Conservation (phyloP, 2,113 vertebrate genomes). For the Melanostigma gelatinosum region DNA sequence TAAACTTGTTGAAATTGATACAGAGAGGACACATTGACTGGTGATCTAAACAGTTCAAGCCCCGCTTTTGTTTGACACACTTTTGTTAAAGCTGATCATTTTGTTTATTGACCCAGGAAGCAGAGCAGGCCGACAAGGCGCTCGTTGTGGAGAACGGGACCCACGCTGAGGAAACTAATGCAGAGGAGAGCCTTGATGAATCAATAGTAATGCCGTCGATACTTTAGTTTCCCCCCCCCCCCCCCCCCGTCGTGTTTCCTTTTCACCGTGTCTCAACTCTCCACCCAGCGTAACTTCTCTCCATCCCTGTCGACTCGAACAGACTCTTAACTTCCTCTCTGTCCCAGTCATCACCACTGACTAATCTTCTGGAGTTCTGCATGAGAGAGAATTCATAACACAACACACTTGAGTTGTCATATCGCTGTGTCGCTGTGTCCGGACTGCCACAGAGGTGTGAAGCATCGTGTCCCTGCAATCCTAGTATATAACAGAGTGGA, state of each 20-base stretch:
- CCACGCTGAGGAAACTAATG: conserved; percentile 47
- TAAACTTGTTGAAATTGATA: background rate
- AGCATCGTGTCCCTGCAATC: background rate
- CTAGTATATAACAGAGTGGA: background rate
- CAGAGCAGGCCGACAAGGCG: conserved; percentile 52
- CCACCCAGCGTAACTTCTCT: background rate
- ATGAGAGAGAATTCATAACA: conserved; percentile 41
- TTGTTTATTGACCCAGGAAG: conserved; percentile 75
- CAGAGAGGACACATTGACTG: background rate
- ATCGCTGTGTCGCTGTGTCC: conserved; percentile 10
- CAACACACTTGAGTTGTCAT: background rate
- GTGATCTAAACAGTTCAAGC: background rate
- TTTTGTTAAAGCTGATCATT: conserved; percentile 50
- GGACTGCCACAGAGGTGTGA: conserved; percentile 9
- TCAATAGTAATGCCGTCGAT: conserved; percentile 74
- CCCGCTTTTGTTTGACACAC: background rate
- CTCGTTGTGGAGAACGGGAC: conserved; percentile 75
- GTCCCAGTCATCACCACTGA: conserved; percentile 8
- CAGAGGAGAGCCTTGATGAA: conserved; percentile 61
- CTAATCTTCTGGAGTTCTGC: conserved; percentile 48
- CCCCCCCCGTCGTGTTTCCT: conserved; percentile 10
- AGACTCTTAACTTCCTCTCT: conserved; percentile 5
- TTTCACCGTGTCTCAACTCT: conserved; percentile 14
- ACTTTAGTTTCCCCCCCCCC: background rate
- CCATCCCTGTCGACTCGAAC: conserved; percentile 13